phyloP scores from a whole-genome alignment of 2,797 vertebrate species.

The Danio kyathit region DNA sequence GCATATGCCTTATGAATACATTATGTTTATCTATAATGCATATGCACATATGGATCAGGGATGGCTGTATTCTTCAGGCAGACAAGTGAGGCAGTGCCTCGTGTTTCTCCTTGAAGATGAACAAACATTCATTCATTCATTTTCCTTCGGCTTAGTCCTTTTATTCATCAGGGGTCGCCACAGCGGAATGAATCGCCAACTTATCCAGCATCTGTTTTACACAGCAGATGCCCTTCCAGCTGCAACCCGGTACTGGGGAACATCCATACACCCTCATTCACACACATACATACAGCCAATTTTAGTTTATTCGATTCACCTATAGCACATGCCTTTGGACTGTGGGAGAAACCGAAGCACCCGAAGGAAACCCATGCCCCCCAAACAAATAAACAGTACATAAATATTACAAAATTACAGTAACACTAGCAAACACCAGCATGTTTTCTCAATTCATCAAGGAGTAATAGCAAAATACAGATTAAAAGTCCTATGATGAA shows the following conservation, averaged over 20 bases:
- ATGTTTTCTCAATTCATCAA: not conserved
- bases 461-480: not conserved
- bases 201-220: too few species aligned
- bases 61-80: not conserved
- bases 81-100: not conserved
- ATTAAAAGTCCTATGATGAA: not conserved
- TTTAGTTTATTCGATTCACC: too few species aligned
- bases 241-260: too few species aligned
- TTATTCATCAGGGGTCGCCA: too few species aligned
- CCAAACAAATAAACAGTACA: not conserved
- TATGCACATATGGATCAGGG: slow-evolving; percentile 60
- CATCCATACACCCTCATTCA: too few species aligned
- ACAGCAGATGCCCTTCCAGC: too few species aligned
- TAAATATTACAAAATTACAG: not conserved
- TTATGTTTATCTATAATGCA: slow-evolving; percentile 74
- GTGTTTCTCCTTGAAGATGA: not conserved
- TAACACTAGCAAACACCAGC: not conserved
- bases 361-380: too few species aligned
- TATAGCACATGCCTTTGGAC: too few species aligned
- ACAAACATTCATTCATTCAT: not conserved
- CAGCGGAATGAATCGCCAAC: too few species aligned
- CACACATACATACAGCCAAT: too few species aligned
- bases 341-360: too few species aligned
- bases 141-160: too few species aligned
- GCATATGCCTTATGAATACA: slow-evolving; percentile 78